Evolutionary conservation across 2,113 vertebrate genomes (phyloP), one percentile per base, ranked within the genome.

Genomic region (Trogon surrucura): DNA sequence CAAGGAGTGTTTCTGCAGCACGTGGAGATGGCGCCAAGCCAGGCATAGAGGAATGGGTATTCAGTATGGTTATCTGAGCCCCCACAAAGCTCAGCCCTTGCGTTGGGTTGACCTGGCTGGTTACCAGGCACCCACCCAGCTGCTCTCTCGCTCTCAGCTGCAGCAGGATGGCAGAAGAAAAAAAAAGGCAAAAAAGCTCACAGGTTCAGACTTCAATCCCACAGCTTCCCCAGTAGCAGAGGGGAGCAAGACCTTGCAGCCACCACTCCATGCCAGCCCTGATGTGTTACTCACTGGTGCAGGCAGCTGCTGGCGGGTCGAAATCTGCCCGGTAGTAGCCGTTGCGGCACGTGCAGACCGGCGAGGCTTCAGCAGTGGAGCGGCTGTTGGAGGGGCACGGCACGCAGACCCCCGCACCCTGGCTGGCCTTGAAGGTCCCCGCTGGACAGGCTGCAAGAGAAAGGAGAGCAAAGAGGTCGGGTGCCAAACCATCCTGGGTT

Each of bases 371-470:
- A 6, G 98, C 93, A 2, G 97, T 98, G 78, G 99, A 99, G 71
- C 99, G 98, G 97, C 99, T 99, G 98, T 99, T 99, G 48, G 98
- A 88, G 51, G 99, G 99, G 60, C 99, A 99, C 54, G 98, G 99
- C 2, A 97, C 95, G 14, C 99, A 99, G 80, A 98, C 95, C 61
- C 99, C 98, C 1, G 97, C 82, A 5, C 99, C 99, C 97, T 99
- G 99, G 95, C 97, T 99, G 53, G 99, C 99, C 95, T 99, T 99
- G 98, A 99, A 99, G 2, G 98, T 99, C 79, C 99, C 99, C 2
- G 98, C 98, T 11, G 99, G 99, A 91, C 99, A 99, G 34, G 99
- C 99, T 99, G 98, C 11, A 95, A 96, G 61, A 97, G 50, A 95
- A 84, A 93, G 77, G 95, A 78, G 27, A 74, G 50, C 30, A 56